Percentiles rank a stretch among this genome's conserved stretches.
Conservation (phyloP, 2,888 invertebrate genomes). For the Acronicta psi region DNA sequence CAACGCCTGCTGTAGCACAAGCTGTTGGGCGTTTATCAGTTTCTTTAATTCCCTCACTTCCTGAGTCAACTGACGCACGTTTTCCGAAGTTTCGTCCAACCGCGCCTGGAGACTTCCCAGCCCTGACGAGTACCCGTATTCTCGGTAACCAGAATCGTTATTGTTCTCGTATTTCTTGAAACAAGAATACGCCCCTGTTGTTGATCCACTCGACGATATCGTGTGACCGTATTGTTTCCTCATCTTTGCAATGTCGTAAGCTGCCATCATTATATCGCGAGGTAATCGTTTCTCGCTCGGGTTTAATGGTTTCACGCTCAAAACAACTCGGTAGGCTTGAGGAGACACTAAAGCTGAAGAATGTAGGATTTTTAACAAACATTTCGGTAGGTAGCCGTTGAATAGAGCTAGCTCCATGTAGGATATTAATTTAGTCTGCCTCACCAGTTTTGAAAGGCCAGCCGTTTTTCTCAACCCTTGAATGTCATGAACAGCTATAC, state of each 20-base stretch:
- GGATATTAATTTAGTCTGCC: constrained; percentile 95
- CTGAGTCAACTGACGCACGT: constrained; percentile 90
- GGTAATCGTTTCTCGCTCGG: constrained; percentile 95
- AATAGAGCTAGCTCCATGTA: constrained; percentile 95
- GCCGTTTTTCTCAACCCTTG: constrained; percentile 96
- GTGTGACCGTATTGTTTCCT: constrained; percentile 92
- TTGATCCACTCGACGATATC: constrained; percentile 91
- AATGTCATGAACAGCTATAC: constrained; percentile 96
- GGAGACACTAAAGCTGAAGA: constrained; percentile 94
- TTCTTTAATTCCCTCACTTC: constrained; percentile 92
- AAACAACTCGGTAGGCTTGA: constrained; percentile 94
- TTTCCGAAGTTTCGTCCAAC: constrained; percentile 91
- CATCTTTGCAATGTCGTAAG: constrained; percentile 94
- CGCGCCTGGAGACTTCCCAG: constrained; percentile 90
- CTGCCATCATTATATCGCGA: constrained; percentile 93
- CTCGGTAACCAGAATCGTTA: constrained; percentile 83
- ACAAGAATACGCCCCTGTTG: constrained; percentile 90
- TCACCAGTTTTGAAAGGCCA: constrained; percentile 94
- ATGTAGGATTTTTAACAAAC: constrained; percentile 92
- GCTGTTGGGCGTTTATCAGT: constrained; percentile 85
- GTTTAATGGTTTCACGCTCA: constrained; percentile 95
- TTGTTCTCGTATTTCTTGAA: constrained; percentile 92
- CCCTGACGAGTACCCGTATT: constrained; percentile 88
- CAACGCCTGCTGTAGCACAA: constrained; percentile 85
- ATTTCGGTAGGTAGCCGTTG: constrained; percentile 93